These are phyloP conservation scores for Epirrhoe tristata DNA, from an alignment of 2,888 invertebrate species.

Conservation along the genomic window DNA sequence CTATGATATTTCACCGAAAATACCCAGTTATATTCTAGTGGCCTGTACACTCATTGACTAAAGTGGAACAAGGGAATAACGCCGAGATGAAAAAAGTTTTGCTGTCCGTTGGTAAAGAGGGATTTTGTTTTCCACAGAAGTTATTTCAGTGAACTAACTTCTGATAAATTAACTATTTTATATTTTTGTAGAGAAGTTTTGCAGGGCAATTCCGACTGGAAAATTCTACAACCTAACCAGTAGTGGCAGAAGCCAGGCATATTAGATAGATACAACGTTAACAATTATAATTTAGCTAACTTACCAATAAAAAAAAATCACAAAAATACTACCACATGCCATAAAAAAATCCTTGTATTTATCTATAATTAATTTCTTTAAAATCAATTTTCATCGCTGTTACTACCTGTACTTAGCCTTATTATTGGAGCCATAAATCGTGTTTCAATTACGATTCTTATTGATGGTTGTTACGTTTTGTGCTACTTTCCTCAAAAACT, in stretches of 20 bases:
- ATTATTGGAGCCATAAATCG: slow-evolving; percentile 26
- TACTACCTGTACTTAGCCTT: slow-evolving; percentile 9
- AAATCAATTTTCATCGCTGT: background rate
- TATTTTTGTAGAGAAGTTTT: too few relatives aligned
- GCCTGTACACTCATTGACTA: slow-evolving; percentile 13
- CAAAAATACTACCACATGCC: too few relatives aligned
- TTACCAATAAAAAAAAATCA: too few relatives aligned
- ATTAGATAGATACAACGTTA: too few relatives aligned
- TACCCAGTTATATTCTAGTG: slow-evolving; percentile 16
- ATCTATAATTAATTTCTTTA: too few relatives aligned
- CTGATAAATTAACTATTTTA: too few relatives aligned
- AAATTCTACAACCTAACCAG: too few relatives aligned
- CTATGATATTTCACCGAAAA: slow-evolving; percentile 34
- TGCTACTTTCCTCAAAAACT: background rate
- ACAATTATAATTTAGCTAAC: too few relatives aligned
- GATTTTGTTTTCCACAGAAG: background rate
- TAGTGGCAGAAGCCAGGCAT: too few relatives aligned
- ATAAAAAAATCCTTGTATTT: background rate
- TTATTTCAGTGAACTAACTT: background rate
- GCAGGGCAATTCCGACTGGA: too few relatives aligned
- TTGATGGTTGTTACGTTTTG: slow-evolving; percentile 42
- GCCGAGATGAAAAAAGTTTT: slow-evolving; percentile 6
- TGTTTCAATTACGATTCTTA: slow-evolving; percentile 37
- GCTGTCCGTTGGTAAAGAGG: slow-evolving; percentile 4
- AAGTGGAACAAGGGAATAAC: slow-evolving; percentile 8